A percentile compares a stretch with the other conserved stretches of the same genome.
phyloP scores from a whole-genome alignment of 2,888 invertebrate genomes.

The Scaptomyza reducta region DNA sequence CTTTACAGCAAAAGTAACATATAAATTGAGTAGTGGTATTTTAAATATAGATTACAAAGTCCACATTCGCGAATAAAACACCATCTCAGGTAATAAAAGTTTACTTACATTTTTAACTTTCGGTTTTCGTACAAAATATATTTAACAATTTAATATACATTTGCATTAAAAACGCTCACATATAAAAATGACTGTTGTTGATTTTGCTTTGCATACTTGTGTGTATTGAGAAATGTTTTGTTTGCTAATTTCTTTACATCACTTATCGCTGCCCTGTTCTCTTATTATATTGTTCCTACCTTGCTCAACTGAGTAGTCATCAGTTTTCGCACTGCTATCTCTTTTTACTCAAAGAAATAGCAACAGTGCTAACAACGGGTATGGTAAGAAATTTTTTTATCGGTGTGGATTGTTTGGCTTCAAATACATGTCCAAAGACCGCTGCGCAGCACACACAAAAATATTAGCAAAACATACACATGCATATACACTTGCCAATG shows the following conservation, averaged over 20 bases:
- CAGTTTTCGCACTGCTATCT: conserved; percentile 54
- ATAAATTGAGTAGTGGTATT: conserved; percentile 53
- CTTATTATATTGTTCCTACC: conserved; percentile 59
- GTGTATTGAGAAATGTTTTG: conserved; percentile 53
- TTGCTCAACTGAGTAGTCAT: conserved; percentile 46
- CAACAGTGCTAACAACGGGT: conserved; percentile 40
- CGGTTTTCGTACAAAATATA: conserved; percentile 25
- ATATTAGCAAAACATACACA: not conserved
- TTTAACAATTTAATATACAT: conserved; percentile 2
- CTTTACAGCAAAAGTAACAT: conserved; percentile 1
- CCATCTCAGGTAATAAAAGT: conserved; percentile 63
- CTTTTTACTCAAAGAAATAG: conserved; percentile 48
- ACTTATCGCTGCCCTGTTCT: conserved; percentile 43
- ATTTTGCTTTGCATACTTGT: conserved; percentile 12
- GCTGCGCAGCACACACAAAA: conserved; percentile 18
- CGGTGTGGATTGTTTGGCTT: conserved; percentile 64
- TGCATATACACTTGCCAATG: conserved; percentile 23
- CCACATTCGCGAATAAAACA: conserved; percentile 52
- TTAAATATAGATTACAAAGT: conserved; percentile 70
- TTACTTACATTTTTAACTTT: conserved; percentile 49
- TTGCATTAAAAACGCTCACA: conserved; percentile 28
- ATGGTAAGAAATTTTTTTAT: conserved; percentile 66
- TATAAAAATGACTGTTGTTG: conserved; percentile 51
- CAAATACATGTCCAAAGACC: conserved; percentile 26
- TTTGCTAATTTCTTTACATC: conserved; percentile 60